Evolutionary conservation across 2,888 invertebrate species (phyloP).

Genomic region (Oxytorus armatus): DNA sequence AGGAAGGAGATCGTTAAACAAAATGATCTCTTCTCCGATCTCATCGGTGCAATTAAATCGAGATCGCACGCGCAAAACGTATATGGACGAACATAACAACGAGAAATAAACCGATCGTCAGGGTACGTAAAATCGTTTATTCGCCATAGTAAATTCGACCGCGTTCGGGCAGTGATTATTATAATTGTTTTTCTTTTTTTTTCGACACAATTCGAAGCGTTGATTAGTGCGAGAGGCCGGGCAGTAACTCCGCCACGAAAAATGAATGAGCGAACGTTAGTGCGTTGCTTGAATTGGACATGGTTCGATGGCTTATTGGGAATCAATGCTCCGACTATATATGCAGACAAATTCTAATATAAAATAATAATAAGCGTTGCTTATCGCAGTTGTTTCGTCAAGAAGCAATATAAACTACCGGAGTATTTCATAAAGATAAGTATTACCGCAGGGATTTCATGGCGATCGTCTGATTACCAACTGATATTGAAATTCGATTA

Average conservation of each 20-base stretch:
- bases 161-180: too few species aligned
- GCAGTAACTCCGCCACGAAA: slow-evolving; percentile 12
- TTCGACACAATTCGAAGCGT: slow-evolving; percentile 12
- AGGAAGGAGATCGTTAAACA: slow-evolving; percentile 33
- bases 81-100: background rate
- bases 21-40: slow-evolving; percentile 8
- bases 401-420: background rate
- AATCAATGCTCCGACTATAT: slow-evolving; percentile 7
- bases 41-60: slow-evolving; percentile 20
- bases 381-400: slow-evolving; percentile 12
- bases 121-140: slow-evolving; percentile 29
- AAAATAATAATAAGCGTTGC: slow-evolving; percentile 14
- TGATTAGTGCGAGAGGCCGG: slow-evolving; percentile 4
- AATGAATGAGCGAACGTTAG: slow-evolving; percentile 17
- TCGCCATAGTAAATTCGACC: background rate
- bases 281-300: slow-evolving; percentile 10
- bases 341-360: slow-evolving; percentile 1
- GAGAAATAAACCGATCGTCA: slow-evolving; percentile 18
- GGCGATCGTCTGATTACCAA: slow-evolving; percentile 4
- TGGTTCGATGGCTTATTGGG: slow-evolving; percentile 8
- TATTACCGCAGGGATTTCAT: background rate
- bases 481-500: slow-evolving; percentile 1
- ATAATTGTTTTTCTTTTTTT: background rate
- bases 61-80: slow-evolving; percentile 12
- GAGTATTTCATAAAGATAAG: slow-evolving; percentile 15